A percentile compares a stretch with the other conserved stretches of the same genome.
Evolutionary conservation across 2,888 invertebrate genomes (phyloP).

Genomic region (Achlya flavicornis): DNA sequence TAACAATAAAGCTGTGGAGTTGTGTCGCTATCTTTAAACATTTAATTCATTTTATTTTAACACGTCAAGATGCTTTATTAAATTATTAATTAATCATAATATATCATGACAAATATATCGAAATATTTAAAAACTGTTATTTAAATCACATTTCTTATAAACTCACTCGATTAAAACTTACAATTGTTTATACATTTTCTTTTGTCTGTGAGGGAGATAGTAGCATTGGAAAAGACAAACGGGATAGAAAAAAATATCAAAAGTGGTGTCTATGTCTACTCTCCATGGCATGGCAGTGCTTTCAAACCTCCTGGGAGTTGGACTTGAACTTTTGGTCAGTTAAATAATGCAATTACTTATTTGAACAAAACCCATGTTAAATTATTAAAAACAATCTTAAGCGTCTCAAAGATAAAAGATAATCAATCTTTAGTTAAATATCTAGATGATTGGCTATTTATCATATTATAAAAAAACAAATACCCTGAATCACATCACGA

Average conservation of each 20-base stretch:
- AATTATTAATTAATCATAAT: too few relatives aligned
- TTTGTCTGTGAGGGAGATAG: too few relatives aligned
- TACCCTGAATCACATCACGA: background rate
- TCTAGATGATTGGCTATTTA: background rate
- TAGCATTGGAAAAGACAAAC: conserved; percentile 16
- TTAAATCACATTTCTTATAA: too few relatives aligned
- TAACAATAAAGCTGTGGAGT: conserved; percentile 56
- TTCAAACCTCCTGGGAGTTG: conserved; percentile 53
- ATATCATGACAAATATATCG: too few relatives aligned
- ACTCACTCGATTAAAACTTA: too few relatives aligned
- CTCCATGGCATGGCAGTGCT: conserved; percentile 38
- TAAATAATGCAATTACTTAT: conserved; percentile 1
- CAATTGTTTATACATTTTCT: too few relatives aligned
- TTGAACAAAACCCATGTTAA: too few relatives aligned
- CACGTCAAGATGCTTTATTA: background rate
- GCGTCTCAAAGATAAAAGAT: too few relatives aligned
- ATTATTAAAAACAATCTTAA: too few relatives aligned
- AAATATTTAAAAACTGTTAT: too few relatives aligned
- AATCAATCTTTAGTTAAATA: too few relatives aligned
- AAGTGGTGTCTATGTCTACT: conserved; percentile 66
- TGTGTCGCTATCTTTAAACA: background rate
- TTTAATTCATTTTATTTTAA: background rate
- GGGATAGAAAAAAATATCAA: conserved; percentile 71
- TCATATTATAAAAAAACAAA: background rate
- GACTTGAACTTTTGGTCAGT: conserved; percentile 26